Base-by-base conservation (phyloP, 2,797 vertebrate genomes). In the Numenius phaeopus region DNA sequence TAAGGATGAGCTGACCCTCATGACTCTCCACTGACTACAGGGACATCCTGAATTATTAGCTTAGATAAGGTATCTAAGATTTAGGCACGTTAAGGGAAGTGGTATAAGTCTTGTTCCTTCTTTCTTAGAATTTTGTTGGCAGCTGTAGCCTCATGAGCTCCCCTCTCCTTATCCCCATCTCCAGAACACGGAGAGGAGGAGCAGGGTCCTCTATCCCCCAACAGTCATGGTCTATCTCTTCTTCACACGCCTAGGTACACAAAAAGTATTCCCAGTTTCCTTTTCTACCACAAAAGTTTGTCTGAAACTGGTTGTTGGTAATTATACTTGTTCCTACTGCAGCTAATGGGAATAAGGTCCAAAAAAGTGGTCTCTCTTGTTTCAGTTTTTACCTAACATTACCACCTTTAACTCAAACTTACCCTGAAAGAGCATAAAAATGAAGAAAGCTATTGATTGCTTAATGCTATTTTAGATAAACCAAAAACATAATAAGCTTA, bases 221-320 rank as follows among this genome's bases (percentile, higher is more conserved):
- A 0, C 6, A 2, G 0, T 16, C n/a, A 4, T 3, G 10, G 2
- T 44, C 46, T 34, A 14, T 81, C 47, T 81, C 15, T 83, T 34
- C 30, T 83, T 83, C 64, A 29, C 29, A 59, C 14, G 10, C 9
- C 24, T n/a, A 77, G 29, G 30, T 14, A n/a, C 3, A 6, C 5
- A 42, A 55, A 17, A 10, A 42, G 4, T 11, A 55, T 39, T 69
- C 30, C 13, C 29, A 22, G 24, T 29, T 80, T n/a, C 40, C 21
- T 77, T 58, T 72, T 27, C 39, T 37, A 10, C 20, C 23, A 39
- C 2, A 46, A 42, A 42, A 6, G n/a, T 59, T 76, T 55, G 67
- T 55, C 37, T 59, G 39, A 58, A 75, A 58, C 4, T 46, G 8
- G 7, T 1, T 40, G 24, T 40, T 14, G 3, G 23, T 59, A 87